Conservation (phyloP, 2,113 vertebrate species). For the Sylvietta virens region DNA sequence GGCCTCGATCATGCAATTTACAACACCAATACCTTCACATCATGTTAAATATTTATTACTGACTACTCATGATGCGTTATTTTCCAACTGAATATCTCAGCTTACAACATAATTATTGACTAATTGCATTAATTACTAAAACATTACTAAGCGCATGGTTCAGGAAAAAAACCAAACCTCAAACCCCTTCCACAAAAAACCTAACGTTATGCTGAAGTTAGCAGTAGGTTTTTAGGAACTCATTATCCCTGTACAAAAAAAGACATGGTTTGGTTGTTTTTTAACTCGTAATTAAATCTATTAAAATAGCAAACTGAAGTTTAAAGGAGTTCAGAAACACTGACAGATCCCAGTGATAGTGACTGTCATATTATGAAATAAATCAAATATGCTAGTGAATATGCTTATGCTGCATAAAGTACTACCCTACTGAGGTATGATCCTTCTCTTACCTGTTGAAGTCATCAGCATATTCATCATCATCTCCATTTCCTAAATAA, state of each 20-base stretch:
- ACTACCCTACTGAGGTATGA: neutral
- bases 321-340: neutral
- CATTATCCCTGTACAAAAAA: neutral
- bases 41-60: neutral
- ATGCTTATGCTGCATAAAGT: neutral
- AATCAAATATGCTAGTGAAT: neutral
- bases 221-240: neutral
- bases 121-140: neutral
- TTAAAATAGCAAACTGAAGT: neutral
- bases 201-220: neutral
- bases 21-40: neutral
- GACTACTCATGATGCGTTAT: neutral
- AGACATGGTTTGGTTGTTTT: neutral
- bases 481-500: conserved; percentile 75
- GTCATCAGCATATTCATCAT: conserved; percentile 89
- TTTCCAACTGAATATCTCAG: neutral
- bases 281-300: neutral
- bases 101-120: neutral
- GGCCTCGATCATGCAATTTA: neutral
- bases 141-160: neutral
- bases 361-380: neutral
- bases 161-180: neutral
- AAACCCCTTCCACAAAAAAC: neutral
- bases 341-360: neutral
- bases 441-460: conserved; percentile 85